Evolutionary conservation across 2,113 vertebrate genomes (phyloP).

Genomic region (Ranitomeya variabilis): DNA sequence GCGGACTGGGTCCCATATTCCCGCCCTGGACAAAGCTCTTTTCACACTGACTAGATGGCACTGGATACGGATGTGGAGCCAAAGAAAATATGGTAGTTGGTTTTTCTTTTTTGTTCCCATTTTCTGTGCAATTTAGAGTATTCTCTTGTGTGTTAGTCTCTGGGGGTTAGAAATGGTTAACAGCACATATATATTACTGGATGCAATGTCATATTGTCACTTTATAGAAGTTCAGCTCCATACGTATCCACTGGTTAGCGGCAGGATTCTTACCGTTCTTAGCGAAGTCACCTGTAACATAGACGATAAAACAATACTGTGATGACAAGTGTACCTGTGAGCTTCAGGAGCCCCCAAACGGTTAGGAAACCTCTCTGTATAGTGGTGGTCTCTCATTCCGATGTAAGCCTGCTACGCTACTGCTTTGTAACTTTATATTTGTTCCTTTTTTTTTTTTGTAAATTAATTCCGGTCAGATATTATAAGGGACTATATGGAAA

Average conservation of each 20-base stretch:
- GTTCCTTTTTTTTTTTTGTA: not conserved
- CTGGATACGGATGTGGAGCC: conserved; percentile 23
- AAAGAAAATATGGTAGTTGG: conserved; percentile 17
- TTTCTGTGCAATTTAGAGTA: not conserved
- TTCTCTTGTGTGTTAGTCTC: not conserved
- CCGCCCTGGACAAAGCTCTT: not conserved
- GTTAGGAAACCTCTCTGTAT: not conserved
- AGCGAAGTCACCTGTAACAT: not conserved
- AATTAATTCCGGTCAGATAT: not conserved
- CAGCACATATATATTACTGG: conserved; percentile 7
- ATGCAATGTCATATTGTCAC: conserved; percentile 19
- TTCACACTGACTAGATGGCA: not conserved
- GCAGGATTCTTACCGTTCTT: not conserved
- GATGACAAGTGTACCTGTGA: not conserved
- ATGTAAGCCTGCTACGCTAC: not conserved
- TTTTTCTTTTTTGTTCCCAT: not conserved
- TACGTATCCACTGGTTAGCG: not conserved
- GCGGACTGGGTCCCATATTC: not conserved
- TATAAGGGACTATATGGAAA: not conserved
- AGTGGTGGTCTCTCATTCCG: not conserved
- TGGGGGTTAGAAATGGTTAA: not conserved
- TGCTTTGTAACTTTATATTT: not conserved
- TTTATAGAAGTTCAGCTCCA: not conserved
- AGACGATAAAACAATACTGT: not conserved
- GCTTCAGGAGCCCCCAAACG: not conserved